Percentiles rank a stretch among this genome's conserved stretches.
Conservation (phyloP, 2,888 invertebrate genomes). For the Cantharis rustica region DNA sequence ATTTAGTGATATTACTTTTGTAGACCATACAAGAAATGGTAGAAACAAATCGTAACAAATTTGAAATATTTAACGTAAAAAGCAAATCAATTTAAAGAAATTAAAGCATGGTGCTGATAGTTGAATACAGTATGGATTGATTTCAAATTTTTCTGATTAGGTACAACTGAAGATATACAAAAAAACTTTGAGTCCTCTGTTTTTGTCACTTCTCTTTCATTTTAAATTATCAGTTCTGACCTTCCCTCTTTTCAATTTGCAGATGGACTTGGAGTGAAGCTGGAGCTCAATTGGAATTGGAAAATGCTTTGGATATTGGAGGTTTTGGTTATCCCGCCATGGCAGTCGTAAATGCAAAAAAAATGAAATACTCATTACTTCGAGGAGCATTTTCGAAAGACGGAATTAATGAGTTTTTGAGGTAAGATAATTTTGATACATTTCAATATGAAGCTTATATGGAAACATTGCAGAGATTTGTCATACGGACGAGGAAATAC, state of each 20-base stretch:
- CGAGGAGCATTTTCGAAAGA: slow-evolving; percentile 92
- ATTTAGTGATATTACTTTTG: too few species aligned
- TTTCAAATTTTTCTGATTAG: too few species aligned
- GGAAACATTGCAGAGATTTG: slow-evolving; percentile 67
- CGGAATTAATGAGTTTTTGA: slow-evolving; percentile 94
- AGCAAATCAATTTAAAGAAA: too few species aligned
- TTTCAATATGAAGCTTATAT: not conserved
- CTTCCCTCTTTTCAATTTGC: slow-evolving; percentile 15
- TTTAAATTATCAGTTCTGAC: not conserved
- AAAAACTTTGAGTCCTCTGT: too few species aligned
- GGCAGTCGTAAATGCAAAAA: slow-evolving; percentile 95
- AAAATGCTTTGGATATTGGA: slow-evolving; percentile 91
- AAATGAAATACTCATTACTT: slow-evolving; percentile 93
- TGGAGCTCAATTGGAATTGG: slow-evolving; percentile 80
- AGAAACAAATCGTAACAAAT: too few species aligned
- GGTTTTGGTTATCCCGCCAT: slow-evolving; percentile 99
- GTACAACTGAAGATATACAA: too few species aligned
- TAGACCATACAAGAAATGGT: too few species aligned
- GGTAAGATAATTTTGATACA: slow-evolving; percentile 51
- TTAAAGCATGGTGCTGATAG: too few species aligned
- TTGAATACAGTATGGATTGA: too few species aligned
- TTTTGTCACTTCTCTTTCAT: too few species aligned
- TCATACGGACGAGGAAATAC: slow-evolving; percentile 92
- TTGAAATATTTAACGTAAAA: too few species aligned
- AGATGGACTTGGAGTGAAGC: slow-evolving; percentile 97